Percentiles rank a stretch among this genome's conserved stretches.
phyloP scores from a whole-genome alignment of 2,888 invertebrate genomes.

The Philereme vetulata region DNA sequence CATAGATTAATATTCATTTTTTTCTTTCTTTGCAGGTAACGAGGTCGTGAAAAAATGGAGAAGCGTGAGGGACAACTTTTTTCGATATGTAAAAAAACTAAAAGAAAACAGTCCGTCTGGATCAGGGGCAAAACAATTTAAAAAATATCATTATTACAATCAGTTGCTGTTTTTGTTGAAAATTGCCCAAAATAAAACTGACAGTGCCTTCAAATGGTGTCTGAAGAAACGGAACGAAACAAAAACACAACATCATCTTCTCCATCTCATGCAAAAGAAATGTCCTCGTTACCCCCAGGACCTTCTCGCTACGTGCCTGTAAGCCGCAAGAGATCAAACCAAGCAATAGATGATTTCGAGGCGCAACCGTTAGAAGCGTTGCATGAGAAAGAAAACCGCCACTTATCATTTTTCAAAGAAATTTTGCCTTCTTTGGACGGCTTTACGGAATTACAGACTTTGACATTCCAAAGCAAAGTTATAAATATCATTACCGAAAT shows the following conservation, averaged over 20 bases:
- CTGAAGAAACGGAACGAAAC: constrained; percentile 38
- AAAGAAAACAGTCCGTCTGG: constrained; percentile 33
- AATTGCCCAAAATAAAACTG: constrained; percentile 35
- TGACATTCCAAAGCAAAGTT: constrained; percentile 36
- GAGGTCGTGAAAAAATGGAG: constrained; percentile 42
- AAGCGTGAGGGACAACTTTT: constrained; percentile 40
- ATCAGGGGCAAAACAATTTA: constrained; percentile 32
- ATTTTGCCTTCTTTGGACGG: constrained; percentile 42
- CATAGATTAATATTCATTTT: constrained; percentile 2
- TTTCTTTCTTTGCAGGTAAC: constrained; percentile 40
- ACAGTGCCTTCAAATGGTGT: constrained; percentile 35
- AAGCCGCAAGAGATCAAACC: constrained; percentile 4
- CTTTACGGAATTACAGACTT: constrained; percentile 37
- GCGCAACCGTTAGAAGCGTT: constrained; percentile 37
- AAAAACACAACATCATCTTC: constrained; percentile 35
- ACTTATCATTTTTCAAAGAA: constrained; percentile 43
- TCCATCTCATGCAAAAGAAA: constrained; percentile 34
- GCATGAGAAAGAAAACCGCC: constrained; percentile 41
- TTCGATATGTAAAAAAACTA: constrained; percentile 28
- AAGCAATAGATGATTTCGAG: constrained; percentile 33
- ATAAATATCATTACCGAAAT: constrained; percentile 29
- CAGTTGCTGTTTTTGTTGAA: constrained; percentile 18
- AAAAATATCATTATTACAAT: constrained; percentile 34
- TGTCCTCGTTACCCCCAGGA: constrained; percentile 32
- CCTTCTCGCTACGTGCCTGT: constrained; percentile 25